Evolutionary conservation across 92 coral and sea anemone genomes (phyloP).

Genomic region (Porites rus): DNA sequence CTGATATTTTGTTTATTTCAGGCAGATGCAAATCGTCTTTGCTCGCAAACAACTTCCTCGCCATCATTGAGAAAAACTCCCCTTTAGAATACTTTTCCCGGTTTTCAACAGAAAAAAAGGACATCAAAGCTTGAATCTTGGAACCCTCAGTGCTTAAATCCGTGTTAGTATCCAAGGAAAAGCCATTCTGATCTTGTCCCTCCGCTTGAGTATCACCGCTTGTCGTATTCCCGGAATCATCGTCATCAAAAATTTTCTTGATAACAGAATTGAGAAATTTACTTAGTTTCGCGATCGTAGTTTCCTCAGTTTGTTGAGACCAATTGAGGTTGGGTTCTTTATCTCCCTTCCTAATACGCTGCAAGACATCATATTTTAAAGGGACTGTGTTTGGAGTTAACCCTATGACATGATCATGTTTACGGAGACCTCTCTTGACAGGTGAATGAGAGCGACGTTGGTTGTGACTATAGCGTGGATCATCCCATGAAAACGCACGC

Average conservation of each 20-base stretch:
- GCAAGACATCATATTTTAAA: slow-evolving; percentile 1
- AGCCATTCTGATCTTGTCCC: neutral
- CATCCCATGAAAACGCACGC: slow-evolving; percentile 31
- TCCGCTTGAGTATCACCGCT: neutral
- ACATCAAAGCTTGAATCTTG: slow-evolving; percentile 28
- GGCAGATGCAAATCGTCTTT: slow-evolving; percentile 14
- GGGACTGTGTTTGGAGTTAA: neutral
- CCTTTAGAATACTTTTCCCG: slow-evolving; percentile 20
- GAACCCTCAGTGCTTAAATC: slow-evolving; percentile 9
- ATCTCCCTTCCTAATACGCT: slow-evolving; percentile 18
- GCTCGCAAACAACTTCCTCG: slow-evolving; percentile 4
- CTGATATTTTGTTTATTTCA: neutral
- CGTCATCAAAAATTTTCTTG: slow-evolving; percentile 37
- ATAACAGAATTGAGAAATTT: slow-evolving; percentile 22
- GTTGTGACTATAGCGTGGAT: neutral
- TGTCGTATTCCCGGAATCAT: slow-evolving; percentile 1
- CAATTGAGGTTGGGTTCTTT: neutral
- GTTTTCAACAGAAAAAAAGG: slow-evolving; percentile 45
- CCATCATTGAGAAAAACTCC: slow-evolving; percentile 24
- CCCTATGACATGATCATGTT: neutral
- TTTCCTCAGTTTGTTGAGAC: neutral
- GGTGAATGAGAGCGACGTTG: neutral
- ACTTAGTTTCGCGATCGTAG: slow-evolving; percentile 20
- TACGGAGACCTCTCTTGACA: neutral
- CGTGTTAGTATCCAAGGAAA: slow-evolving; percentile 17